Evolutionary conservation across 2,113 vertebrate genomes (phyloP).

Genomic region (Nibea albiflora): DNA sequence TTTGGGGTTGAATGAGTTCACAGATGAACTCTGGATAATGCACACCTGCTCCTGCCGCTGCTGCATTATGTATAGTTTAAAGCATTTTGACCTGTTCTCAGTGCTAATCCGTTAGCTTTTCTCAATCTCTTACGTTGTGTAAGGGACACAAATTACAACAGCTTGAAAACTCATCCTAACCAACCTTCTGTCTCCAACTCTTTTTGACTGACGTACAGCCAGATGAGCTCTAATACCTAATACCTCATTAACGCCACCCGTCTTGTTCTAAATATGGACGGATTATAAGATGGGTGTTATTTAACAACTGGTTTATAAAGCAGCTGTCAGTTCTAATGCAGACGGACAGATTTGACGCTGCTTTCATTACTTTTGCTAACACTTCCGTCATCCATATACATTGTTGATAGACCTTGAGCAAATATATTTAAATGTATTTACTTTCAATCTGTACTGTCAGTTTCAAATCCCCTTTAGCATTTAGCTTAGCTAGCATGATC

Average conservation of each 20-base stretch:
- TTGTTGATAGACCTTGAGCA: no score
- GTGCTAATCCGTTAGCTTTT: conserved; percentile 31
- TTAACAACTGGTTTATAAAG: neutral
- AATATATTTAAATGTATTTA: no score
- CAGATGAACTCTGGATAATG: conserved; percentile 36
- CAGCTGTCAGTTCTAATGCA: no score
- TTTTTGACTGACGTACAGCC: neutral
- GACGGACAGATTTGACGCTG: no score
- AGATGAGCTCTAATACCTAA: neutral
- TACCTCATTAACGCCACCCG: neutral
- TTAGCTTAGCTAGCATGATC: no score
- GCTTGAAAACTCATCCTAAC: conserved; percentile 9
- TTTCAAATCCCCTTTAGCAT: no score
- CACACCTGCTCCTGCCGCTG: conserved; percentile 56
- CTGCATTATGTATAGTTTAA: conserved; percentile 50
- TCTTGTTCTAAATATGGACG: neutral
- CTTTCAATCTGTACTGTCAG: no score
- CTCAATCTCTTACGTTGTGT: conserved; percentile 30
- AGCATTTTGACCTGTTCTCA: conserved; percentile 29
- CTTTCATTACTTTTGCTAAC: neutral
- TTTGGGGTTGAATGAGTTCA: conserved; percentile 76
- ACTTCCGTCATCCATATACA: no score
- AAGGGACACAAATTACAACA: conserved; percentile 16
- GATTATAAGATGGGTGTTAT: neutral
- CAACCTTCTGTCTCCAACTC: neutral